phyloP scores from a whole-genome alignment of 2,113 vertebrate genomes.

The Ranitomeya variabilis region DNA sequence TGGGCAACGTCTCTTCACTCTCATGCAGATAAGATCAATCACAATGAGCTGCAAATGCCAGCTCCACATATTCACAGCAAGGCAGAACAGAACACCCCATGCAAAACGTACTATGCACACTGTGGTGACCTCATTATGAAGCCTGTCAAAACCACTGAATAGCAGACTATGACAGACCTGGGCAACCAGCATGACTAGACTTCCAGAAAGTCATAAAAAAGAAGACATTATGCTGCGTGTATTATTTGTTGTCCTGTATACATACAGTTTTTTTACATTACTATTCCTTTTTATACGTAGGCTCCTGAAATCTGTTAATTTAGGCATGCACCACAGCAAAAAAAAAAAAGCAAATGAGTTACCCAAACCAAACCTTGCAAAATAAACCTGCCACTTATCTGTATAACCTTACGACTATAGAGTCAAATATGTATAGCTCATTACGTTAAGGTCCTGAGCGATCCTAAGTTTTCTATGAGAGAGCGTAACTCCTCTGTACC shows the following conservation, averaged over 20 bases:
- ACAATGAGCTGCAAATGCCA: not conserved
- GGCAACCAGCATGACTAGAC: not conserved
- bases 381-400: not conserved
- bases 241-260: not conserved
- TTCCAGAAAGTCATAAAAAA: not conserved
- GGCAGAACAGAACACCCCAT: not conserved
- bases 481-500: no score
- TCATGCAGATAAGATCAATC: constrained; percentile 11
- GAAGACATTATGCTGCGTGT: not conserved
- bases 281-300: not conserved
- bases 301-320: not conserved
- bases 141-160: not conserved
- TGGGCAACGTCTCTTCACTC: not conserved
- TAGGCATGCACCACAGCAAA: not conserved
- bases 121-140: not conserved
- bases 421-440: no score
- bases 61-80: not conserved
- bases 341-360: not conserved
- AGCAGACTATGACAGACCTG: not conserved
- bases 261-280: not conserved
- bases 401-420: no score
- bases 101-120: not conserved
- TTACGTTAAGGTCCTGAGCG: no score
- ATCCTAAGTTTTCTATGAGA: no score
- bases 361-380: not conserved